Conservation (phyloP, 2,888 invertebrate genomes). For the Litoditis marina region DNA sequence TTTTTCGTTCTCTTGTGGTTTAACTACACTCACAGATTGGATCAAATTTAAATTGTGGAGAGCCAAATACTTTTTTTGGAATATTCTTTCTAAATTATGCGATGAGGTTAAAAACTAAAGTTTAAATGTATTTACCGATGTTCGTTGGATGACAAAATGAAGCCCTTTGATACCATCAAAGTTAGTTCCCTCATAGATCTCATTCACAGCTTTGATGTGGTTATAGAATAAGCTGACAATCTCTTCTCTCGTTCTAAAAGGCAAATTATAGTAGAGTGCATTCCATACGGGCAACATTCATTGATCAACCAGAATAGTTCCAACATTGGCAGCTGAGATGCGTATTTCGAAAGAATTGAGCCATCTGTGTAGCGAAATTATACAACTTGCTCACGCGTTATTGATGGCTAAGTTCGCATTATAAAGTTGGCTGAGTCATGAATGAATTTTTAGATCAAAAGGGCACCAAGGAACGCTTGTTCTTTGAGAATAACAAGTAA, state of each 20-base stretch:
- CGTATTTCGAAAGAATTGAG: too few species aligned
- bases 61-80: slow-evolving; percentile 2
- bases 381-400: too few species aligned
- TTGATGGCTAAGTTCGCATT: too few species aligned
- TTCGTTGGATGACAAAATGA: slow-evolving; percentile 89
- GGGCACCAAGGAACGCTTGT: background rate
- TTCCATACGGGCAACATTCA: too few species aligned
- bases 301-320: too few species aligned
- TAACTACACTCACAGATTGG: too few species aligned
- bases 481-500: background rate
- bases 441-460: background rate
- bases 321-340: too few species aligned
- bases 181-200: slow-evolving; percentile 88
- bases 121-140: slow-evolving; percentile 68
- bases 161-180: slow-evolving; percentile 94
- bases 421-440: background rate
- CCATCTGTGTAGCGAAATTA: too few species aligned
- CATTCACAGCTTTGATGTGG: slow-evolving; percentile 96
- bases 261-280: too few species aligned
- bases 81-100: background rate
- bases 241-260: slow-evolving; percentile 82
- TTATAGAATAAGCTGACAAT: slow-evolving; percentile 93
- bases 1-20: too few species aligned
- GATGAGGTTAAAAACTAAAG: too few species aligned
- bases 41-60: too few species aligned